A percentile compares a stretch with the other conserved stretches of the same genome.
phyloP scores from a whole-genome alignment of 1,140 invertebrate genomes.

The Drosophila sulfurigaster region DNA sequence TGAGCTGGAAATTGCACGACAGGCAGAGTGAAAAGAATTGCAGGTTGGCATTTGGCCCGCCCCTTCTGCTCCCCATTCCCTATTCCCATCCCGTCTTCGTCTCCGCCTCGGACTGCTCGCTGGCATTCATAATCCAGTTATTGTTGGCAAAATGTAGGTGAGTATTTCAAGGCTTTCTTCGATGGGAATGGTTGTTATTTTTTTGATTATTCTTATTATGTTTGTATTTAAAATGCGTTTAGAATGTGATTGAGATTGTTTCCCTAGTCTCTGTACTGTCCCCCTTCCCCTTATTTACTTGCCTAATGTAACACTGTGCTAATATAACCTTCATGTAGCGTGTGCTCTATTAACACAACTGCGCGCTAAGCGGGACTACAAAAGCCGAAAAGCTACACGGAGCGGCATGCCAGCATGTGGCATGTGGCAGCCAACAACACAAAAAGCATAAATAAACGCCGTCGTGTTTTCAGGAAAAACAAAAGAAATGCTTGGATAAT shows the following conservation, averaged over 20 bases:
- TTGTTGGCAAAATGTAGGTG: slow-evolving; percentile 8
- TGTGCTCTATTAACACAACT: slow-evolving; percentile 18
- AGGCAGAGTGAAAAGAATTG: slow-evolving; percentile 1
- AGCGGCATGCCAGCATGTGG: neutral
- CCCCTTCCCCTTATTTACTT: neutral
- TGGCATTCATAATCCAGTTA: neutral
- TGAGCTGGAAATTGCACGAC: slow-evolving; percentile 40
- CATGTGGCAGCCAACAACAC: slow-evolving; percentile 13
- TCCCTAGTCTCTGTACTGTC: neutral
- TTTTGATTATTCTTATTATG: neutral
- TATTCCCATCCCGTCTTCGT: no score
- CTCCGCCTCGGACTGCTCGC: no score
- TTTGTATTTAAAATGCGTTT: slow-evolving; percentile 1
- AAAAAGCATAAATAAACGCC: slow-evolving; percentile 43
- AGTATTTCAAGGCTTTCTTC: slow-evolving; percentile 15
- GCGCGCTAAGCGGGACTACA: slow-evolving; percentile 30
- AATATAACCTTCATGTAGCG: slow-evolving; percentile 11
- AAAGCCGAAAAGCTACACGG: slow-evolving; percentile 16
- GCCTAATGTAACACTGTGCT: neutral
- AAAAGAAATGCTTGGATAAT: slow-evolving; percentile 46
- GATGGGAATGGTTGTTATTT: neutral
- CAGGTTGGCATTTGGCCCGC: neutral
- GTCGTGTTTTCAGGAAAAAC: slow-evolving; percentile 36
- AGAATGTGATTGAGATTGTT: neutral
- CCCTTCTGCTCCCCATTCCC: neutral